Evolutionary conservation across 2,113 vertebrate genomes (phyloP), one percentile per base, ranked within the genome.

Genomic region (Saguinus imperator): DNA sequence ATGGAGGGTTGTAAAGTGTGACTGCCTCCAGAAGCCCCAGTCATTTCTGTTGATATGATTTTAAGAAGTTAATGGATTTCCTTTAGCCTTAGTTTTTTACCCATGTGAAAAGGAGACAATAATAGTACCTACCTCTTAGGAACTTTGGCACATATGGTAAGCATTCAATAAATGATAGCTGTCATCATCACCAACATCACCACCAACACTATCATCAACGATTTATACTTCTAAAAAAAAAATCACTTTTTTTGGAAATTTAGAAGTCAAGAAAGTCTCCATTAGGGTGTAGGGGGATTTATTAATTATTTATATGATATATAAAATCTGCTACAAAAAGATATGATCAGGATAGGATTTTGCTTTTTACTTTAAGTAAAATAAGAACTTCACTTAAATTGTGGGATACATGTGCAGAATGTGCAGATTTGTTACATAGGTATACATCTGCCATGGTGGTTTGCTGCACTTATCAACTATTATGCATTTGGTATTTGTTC

Each of bases 21-120:
- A 27, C 12, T 45, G 23, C 20, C 87, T 89, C 45, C 48, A n/a
- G 89, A 81, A 85, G 12, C 10, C 8, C 32, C 45, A 94, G 32
- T 94, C 73, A 76, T 84, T 89, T 94, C 68, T 96, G 55, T 18
- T 83, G 27, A 84, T 64, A 25, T 58, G 50, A 68, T 57, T 76
- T 64, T 73, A 82, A 94, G 48, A 93, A 77, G 35, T 72, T 64
- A 87, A 80, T 58, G 32, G 58, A 57, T 13, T 75, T 87, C 27
- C 32, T 96, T 92, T 88, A 57, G 11, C 45, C 61, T 94, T 29
- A 82, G 10, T 82, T 93, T 80, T 91, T 87, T 21, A 89, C 48
- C 32, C 13, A 45, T 18, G 61, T 40, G 85, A 95, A 75, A 80
- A 72, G 48, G 37, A 95, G 50, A 35, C 43, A 43, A 92, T 48